Conservation (phyloP, 2,113 vertebrate species). For the Myxocyprinus asiaticus region DNA sequence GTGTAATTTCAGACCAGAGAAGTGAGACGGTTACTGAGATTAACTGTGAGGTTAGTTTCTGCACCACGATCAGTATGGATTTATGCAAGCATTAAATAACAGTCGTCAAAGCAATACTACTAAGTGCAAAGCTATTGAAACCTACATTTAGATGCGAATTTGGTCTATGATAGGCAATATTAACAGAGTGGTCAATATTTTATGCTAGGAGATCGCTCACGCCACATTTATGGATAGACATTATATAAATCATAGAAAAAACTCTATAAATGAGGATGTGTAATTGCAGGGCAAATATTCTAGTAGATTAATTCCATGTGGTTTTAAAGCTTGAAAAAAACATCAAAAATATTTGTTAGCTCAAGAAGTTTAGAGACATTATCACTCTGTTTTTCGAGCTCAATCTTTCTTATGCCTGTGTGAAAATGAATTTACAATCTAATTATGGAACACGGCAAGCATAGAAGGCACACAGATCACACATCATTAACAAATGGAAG, state of each 20-base stretch:
- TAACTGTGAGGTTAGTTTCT: conserved; percentile 56
- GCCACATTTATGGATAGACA: neutral
- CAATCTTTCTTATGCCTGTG: conserved; percentile 47
- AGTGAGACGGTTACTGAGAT: conserved; percentile 65
- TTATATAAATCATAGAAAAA: conserved; percentile 25
- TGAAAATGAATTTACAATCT: conserved; percentile 79
- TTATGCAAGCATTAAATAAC: conserved; percentile 23
- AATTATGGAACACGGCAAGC: conserved; percentile 76
- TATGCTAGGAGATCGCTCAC: conserved; percentile 19
- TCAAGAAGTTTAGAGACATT: neutral
- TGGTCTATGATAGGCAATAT: conserved; percentile 26
- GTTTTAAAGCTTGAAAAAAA: neutral
- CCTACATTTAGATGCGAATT: conserved; percentile 17
- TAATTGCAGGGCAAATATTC: neutral
- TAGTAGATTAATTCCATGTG: neutral
- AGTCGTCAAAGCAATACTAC: conserved; percentile 27
- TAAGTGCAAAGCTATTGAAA: conserved; percentile 30
- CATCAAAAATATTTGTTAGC: neutral
- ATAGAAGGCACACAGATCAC: conserved; percentile 78
- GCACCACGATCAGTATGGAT: conserved; percentile 19
- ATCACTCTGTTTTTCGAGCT: neutral
- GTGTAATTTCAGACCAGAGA: conserved; percentile 70
- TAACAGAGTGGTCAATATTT: conserved; percentile 19
- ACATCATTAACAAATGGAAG: conserved; percentile 74
- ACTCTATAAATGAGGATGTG: conserved; percentile 15